Percentiles rank a stretch among this genome's conserved stretches.
Evolutionary conservation across 2,888 invertebrate genomes (phyloP).

Genomic region (Volucella inanis): DNA sequence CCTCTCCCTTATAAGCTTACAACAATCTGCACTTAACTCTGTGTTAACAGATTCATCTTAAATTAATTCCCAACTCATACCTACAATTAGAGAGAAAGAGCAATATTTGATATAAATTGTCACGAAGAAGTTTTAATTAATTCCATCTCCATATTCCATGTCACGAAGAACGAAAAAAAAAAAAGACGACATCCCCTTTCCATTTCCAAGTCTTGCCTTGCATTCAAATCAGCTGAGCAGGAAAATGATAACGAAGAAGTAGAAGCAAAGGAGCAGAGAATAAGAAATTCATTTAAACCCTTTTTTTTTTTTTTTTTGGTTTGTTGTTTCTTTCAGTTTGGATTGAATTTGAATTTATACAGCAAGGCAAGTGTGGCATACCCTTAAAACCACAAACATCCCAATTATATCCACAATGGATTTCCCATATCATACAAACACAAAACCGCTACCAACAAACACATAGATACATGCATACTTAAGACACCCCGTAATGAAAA

Average conservation of each 20-base stretch:
- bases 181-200: background rate
- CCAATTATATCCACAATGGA: constrained; percentile 57
- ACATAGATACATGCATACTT: constrained; percentile 8
- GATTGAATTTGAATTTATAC: constrained; percentile 45
- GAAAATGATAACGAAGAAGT: background rate
- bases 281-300: constrained; percentile 17
- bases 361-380: constrained; percentile 41
- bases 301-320: background rate
- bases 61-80: constrained; percentile 58
- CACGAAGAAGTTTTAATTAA: constrained; percentile 68
- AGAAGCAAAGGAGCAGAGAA: background rate
- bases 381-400: constrained; percentile 48
- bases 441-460: constrained; percentile 15
- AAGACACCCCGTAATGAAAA: too few relatives aligned
- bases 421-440: constrained; percentile 46
- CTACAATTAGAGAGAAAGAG: constrained; percentile 30
- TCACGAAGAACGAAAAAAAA: background rate
- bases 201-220: background rate
- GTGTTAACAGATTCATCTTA: constrained; percentile 61
- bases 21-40: constrained; percentile 22
- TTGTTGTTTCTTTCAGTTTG: constrained; percentile 14
- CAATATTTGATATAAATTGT: constrained; percentile 59
- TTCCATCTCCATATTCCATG: constrained; percentile 26
- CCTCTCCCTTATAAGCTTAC: background rate
- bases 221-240: constrained; percentile 2